Evolutionary conservation across 2,113 vertebrate species (phyloP).

Genomic region (Ornithorhynchus anatinus): DNA sequence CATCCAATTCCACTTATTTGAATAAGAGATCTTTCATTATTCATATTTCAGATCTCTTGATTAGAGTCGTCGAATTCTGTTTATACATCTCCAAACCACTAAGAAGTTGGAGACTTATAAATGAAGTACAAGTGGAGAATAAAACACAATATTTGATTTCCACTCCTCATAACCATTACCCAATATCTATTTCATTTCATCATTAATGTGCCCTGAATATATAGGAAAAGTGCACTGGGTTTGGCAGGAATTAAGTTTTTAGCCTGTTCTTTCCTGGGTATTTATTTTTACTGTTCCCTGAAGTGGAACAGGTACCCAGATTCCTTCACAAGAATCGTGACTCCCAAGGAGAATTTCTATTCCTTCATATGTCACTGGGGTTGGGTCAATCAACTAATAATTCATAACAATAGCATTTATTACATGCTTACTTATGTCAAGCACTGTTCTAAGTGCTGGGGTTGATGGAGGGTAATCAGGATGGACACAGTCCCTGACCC

Average conservation of each 20-base stretch:
- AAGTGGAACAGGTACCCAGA: not conserved
- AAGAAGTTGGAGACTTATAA: not conserved
- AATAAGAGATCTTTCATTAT: conserved; percentile 31
- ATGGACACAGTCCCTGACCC: no score
- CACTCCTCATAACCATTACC: not conserved
- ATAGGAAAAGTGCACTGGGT: not conserved
- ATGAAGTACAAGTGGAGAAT: conserved; percentile 3
- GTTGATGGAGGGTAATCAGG: no score
- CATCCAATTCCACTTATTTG: conserved; percentile 32
- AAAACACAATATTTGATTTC: conserved; percentile 23
- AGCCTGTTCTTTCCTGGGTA: not conserved
- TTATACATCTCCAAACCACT: conserved; percentile 16
- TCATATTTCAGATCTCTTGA: conserved; percentile 32
- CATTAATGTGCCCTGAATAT: not conserved
- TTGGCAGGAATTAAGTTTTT: not conserved
- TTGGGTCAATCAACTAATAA: no score
- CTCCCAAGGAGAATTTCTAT: not conserved
- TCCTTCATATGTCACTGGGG: no score
- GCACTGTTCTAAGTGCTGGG: no score
- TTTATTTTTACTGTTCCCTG: conserved; percentile 11
- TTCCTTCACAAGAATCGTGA: not conserved
- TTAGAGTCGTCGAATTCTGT: conserved; percentile 25
- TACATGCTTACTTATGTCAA: no score
- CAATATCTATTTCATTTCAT: conserved; percentile 11
- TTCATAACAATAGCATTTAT: no score